phyloP scores from a whole-genome alignment of 2,797 vertebrate species.

The Lacerta bilineata region DNA sequence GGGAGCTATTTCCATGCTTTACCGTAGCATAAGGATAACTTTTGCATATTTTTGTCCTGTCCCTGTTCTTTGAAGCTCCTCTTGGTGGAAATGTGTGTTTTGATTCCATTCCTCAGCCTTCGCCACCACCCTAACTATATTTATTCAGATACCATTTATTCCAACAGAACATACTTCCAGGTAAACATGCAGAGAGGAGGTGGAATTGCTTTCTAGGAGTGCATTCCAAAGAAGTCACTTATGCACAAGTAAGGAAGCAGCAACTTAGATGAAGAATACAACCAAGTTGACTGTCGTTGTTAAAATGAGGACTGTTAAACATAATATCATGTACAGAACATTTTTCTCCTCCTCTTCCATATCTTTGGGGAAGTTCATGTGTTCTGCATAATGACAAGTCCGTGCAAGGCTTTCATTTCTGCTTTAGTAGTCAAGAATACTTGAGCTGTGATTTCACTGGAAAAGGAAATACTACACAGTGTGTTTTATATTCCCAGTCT shows the following conservation, averaged over 20 bases:
- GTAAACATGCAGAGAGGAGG: not conserved
- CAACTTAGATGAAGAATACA: not conserved
- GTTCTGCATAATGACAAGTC: conserved; percentile 7
- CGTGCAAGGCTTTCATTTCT: conserved; percentile 44
- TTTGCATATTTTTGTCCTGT: not conserved
- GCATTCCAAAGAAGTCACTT: not conserved
- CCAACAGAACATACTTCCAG: not conserved
- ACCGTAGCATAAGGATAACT: not conserved
- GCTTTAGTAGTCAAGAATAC: conserved; percentile 41
- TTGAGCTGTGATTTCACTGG: conserved; percentile 10
- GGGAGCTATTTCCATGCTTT: not conserved
- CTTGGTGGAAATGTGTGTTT: not conserved
- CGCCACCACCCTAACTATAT: not conserved
- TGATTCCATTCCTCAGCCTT: not conserved
- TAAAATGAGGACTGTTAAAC: conserved; percentile 27
- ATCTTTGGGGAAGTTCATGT: not conserved
- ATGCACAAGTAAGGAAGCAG: not conserved
- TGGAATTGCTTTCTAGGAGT: not conserved
- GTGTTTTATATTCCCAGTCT: not conserved
- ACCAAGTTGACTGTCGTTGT: not conserved
- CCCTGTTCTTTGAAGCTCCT: not conserved
- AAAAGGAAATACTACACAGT: conserved; percentile 41
- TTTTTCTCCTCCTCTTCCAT: not conserved
- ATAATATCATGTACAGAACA: not conserved
- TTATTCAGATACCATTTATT: not conserved